Evolutionary conservation across 2,113 vertebrate species (phyloP), one percentile per base, ranked within the genome.

Genomic region (Hystrix brachyura): DNA sequence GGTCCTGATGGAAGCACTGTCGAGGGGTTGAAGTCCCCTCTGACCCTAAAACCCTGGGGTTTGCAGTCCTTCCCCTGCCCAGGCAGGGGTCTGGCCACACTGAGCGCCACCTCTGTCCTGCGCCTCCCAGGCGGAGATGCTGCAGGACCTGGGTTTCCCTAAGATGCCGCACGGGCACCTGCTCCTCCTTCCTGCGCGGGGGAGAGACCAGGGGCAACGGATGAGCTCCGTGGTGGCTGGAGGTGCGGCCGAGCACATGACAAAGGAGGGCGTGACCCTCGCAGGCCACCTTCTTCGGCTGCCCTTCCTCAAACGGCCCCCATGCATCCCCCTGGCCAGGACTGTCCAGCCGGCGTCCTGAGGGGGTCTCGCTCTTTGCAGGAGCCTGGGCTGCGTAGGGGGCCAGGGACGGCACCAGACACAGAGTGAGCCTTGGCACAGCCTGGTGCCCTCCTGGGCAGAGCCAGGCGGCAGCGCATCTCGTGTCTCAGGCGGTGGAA

Each of bases 201-300:
- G 29, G 60, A n/a, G 46, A 21, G 15, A 8, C n/a, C 5, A 5
- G 51, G 7, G n/a, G 43, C 11, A 1, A 6, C n/a, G 65, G 27
- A 29, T 79, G 18, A 17, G 27, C 79, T 51, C 72, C 12, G 4
- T 19, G 1, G 64, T 1, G 34, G 51, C 46, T 15, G 38, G 59
- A 38, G 5, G 19, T 43, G 85, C 53, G 80, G 51, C 38, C 0
- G 4, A 62, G 88, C 69, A 15, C 18, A 4, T 0, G 34, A 53
- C n/a, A 32, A 2, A 0, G 0, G 1, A 67, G 34, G 81, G 76
- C 43, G 43, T 0, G 2, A 25, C 60, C 48, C 38, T 51, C 6
- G 4, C 6, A 1, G 60, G 53, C 13, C 46, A n/a, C 79, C 57
- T 48, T 60, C 46, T 18, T 7, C 15, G 81, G 69, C 79, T 15